A percentile compares a stretch with the other conserved stretches of the same genome.
These are phyloP conservation scores for Aplysina aerophoba DNA, from an alignment of 37 sponge, comb jelly and placozoan species.

Conservation along the genomic window DNA sequence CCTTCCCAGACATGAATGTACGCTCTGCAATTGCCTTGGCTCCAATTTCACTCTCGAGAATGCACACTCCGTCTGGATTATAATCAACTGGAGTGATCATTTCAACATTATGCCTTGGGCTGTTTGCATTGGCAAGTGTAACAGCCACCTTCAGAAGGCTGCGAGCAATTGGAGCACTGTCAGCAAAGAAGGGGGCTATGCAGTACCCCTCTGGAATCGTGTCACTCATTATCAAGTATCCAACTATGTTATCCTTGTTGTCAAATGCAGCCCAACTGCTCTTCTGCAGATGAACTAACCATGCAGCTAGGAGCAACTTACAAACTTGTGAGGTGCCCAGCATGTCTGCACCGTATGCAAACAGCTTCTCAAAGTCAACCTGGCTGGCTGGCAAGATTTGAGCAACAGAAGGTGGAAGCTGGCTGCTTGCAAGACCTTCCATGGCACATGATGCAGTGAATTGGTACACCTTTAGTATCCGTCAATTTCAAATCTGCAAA, in stretches of 20 bases:
- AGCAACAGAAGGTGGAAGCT: neutral
- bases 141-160: neutral
- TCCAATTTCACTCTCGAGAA: neutral
- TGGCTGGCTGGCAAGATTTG: neutral
- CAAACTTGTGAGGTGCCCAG: neutral
- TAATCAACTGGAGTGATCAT: neutral
- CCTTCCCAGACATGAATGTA: too few species aligned
- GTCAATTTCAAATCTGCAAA: too few species aligned
- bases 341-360: constrained; percentile 7
- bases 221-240: constrained; percentile 10
- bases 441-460: neutral
- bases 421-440: neutral
- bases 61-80: neutral
- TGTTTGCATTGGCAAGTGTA: neutral
- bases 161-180: constrained; percentile 15
- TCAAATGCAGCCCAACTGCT: neutral
- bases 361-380: constrained; percentile 1
- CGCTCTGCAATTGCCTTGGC: too few species aligned
- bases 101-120: neutral
- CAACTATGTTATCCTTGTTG: constrained; percentile 8
- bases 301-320: neutral
- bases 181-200: constrained; percentile 25
- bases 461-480: neutral
- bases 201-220: neutral
- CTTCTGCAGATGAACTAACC: neutral